Evolutionary conservation across 1,140 invertebrate genomes (phyloP).

Genomic region (Drosophila pandora): DNA sequence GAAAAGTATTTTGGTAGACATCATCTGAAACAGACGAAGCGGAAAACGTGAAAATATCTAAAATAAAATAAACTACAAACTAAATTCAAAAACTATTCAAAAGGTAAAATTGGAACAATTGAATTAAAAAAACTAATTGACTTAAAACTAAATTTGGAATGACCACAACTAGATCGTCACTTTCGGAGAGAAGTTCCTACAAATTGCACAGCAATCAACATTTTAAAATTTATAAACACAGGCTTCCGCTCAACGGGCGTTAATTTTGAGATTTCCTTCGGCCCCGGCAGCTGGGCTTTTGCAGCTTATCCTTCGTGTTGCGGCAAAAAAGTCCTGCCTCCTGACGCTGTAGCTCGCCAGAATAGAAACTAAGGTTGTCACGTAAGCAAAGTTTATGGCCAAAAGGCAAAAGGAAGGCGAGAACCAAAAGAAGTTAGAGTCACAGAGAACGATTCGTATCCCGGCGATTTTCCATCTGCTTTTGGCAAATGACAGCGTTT

Average conservation of each 20-base stretch:
- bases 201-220: too few relatives aligned
- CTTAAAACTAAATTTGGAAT: too few relatives aligned
- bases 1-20: slow-evolving; percentile 2
- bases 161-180: too few relatives aligned
- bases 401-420: slow-evolving; percentile 55
- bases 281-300: slow-evolving; percentile 15
- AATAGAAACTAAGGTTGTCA: slow-evolving; percentile 81
- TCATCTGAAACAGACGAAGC: background rate
- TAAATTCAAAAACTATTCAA: too few relatives aligned
- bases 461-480: slow-evolving; percentile 59
- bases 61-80: too few relatives aligned
- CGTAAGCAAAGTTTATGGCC: slow-evolving; percentile 81
- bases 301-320: slow-evolving; percentile 2
- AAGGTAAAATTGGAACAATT: background rate
- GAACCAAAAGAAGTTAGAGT: slow-evolving; percentile 26
- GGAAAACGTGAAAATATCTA: too few relatives aligned
- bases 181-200: too few relatives aligned
- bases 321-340: slow-evolving; percentile 28
- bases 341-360: slow-evolving; percentile 43
- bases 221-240: too few relatives aligned
- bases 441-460: slow-evolving; percentile 10
- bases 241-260: slow-evolving; percentile 29
- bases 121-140: too few relatives aligned
- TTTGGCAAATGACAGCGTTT: slow-evolving; percentile 72
- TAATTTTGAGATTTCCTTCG: slow-evolving; percentile 51